Conservation (phyloP, 2,888 invertebrate species). For the Myopa testacea region DNA sequence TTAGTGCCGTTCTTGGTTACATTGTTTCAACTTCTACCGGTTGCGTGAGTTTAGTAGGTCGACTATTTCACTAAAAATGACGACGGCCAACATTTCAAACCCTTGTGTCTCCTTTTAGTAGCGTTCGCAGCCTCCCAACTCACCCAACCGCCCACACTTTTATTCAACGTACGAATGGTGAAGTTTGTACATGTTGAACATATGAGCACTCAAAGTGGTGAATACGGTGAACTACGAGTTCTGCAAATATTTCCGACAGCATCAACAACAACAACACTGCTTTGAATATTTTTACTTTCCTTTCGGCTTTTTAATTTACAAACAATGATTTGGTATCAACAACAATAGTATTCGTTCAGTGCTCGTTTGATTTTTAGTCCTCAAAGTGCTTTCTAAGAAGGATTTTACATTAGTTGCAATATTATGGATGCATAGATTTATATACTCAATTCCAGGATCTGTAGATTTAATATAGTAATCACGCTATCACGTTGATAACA, state of each 20-base stretch:
- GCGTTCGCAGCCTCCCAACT: no score
- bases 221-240: not conserved
- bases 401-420: no score
- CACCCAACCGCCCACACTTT: not conserved
- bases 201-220: not conserved
- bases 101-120: not conserved
- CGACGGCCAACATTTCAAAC: not conserved
- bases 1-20: not conserved
- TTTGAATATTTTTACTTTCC: not conserved
- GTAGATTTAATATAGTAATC: no score
- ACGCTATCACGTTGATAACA: no score
- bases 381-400: no score
- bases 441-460: no score
- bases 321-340: not conserved
- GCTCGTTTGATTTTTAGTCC: constrained; percentile 12
- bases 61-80: not conserved
- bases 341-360: not conserved
- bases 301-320: not conserved
- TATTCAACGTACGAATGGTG: not conserved
- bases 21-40: constrained; percentile 6
- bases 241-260: not conserved
- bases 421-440: no score
- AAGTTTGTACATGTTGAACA: not conserved
- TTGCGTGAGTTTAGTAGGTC: constrained; percentile 22
- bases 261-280: not conserved